Evolutionary conservation across 2,888 invertebrate species (phyloP), one percentile per base, ranked within the genome.

Genomic region (Sphaeridia pumilis): DNA sequence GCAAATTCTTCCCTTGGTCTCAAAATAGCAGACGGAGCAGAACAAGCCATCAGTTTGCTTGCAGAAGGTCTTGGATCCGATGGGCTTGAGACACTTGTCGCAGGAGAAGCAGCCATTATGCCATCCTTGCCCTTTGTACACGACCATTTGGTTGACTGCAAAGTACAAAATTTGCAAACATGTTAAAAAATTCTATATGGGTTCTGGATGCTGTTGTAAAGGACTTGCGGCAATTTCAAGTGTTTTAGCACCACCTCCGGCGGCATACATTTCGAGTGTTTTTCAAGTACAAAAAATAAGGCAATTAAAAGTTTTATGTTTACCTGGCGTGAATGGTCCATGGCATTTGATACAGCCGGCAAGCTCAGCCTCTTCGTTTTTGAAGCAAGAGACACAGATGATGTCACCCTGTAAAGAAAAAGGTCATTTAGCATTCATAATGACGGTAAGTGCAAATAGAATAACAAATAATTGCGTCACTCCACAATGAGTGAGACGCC

Each of bases 1-100:
- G 22, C 55, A 55, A 34, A 22, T 36, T 31, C 49, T 5, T 20
- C 55, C 55, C 25, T 46, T 51, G 12, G 46, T 43, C 41, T 46
- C 51, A 43, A 55, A 55, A 28, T 55, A 55, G 20, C 55, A 55
- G 24, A 46, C 55, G 14, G 45, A 35, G 24, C 55, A 55, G 22
- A 38, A 51, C 5, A 55, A 12, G 4, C 38, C 45, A 22, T 50
- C 43, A 20, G 28, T 22, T 41, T 55, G 50, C 25, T 46, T 38
- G 36, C 55, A 45, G 26, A 55, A 55, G 4, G 50, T 51, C 25
- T 55, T 55, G 20, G 50, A 24, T 2, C 55, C 55, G 45, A 55
- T 55, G 2, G 55, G 55, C 3, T 27, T 12, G 12, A 26, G 25
- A 35, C 55, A 55, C 34, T 55, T 55, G 45, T 22, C 49, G 46